phyloP scores from a whole-genome alignment of 2,113 vertebrate genomes.

The Stomatorhinus ivindoensis region DNA sequence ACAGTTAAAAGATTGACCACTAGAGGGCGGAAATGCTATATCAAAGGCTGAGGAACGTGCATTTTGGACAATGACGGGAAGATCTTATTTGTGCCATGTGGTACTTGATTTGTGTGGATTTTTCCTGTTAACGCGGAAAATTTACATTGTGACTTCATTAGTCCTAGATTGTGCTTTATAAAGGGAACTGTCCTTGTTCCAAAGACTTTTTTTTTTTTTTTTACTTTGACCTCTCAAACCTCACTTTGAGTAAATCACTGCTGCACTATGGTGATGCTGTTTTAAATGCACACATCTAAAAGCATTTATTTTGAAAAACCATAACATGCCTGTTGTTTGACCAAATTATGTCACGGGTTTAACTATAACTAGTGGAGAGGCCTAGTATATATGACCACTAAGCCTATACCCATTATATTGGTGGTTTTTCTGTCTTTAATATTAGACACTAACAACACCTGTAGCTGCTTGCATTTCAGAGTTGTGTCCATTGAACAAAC shows the following conservation, averaged over 20 bases:
- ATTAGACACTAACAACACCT: neutral
- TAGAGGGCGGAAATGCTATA: neutral
- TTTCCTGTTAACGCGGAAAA: neutral
- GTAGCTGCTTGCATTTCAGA: neutral
- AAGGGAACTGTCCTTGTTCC: neutral
- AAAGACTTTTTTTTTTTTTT: neutral
- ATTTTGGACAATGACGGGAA: neutral
- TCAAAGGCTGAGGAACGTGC: neutral
- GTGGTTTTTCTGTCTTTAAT: neutral
- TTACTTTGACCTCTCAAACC: neutral
- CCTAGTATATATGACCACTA: neutral
- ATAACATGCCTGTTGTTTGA: neutral
- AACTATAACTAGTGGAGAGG: neutral
- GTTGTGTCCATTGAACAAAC: neutral
- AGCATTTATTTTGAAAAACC: neutral
- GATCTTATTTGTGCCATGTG: neutral
- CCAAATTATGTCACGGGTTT: neutral
- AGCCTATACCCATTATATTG: neutral
- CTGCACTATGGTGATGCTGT: neutral
- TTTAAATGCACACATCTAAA: neutral
- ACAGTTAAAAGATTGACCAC: neutral
- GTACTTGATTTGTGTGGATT: neutral
- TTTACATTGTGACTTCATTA: neutral
- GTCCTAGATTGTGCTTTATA: neutral
- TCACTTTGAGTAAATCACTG: neutral